phyloP scores from a whole-genome alignment of 1,140 invertebrate species.

The Belonocnema kinseyi region DNA sequence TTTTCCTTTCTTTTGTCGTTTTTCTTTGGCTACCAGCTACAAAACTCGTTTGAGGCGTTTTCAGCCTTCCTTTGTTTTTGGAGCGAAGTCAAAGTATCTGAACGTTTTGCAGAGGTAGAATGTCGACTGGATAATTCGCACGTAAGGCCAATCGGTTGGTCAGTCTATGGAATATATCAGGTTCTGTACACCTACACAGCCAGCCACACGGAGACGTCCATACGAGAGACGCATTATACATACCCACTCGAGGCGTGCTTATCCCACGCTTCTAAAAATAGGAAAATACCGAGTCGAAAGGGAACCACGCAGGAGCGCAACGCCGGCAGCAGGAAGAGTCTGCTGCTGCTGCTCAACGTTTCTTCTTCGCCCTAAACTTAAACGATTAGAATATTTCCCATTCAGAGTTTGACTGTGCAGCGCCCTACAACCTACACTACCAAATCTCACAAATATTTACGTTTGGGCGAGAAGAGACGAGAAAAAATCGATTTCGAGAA shows the following conservation, averaged over 20 bases:
- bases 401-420: too few species aligned
- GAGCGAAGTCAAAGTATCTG: neutral
- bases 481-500: too few species aligned
- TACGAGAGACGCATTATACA: slow-evolving; percentile 15
- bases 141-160: neutral
- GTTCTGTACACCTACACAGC: slow-evolving; percentile 8
- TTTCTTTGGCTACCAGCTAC: too few species aligned
- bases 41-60: neutral
- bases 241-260: slow-evolving; percentile 36
- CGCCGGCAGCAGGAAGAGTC: neutral
- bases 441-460: too few species aligned
- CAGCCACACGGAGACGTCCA: neutral
- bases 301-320: slow-evolving; percentile 1
- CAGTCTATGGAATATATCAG: slow-evolving; percentile 21
- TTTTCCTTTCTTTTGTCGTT: too few species aligned
- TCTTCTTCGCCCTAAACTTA: neutral
- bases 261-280: slow-evolving; percentile 41
- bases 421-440: too few species aligned
- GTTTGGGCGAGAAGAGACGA: too few species aligned
- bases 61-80: neutral
- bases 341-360: neutral
- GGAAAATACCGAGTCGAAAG: slow-evolving; percentile 36
- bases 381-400: too few species aligned
- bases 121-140: slow-evolving; percentile 10
- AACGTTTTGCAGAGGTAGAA: neutral